Evolutionary conservation across 2,888 invertebrate genomes (phyloP).

Genomic region (Eilema sororculum): DNA sequence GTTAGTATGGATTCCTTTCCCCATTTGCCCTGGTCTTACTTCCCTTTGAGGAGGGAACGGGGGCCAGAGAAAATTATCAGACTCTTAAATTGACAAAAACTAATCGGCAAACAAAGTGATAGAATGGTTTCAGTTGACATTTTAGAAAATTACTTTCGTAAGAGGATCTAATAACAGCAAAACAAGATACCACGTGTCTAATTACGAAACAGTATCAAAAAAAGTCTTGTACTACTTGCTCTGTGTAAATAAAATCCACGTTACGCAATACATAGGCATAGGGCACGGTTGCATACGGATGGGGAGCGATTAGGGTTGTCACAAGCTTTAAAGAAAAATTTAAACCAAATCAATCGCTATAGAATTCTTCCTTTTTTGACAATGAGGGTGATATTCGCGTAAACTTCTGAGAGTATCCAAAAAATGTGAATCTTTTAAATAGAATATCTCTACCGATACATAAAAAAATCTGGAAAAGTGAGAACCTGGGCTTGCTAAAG

Average conservation of each 20-base stretch:
- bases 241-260: not conserved
- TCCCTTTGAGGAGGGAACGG: too few species aligned
- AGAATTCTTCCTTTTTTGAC: too few species aligned
- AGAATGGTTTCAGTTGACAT: not conserved
- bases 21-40: too few species aligned
- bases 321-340: not conserved
- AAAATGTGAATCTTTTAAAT: too few species aligned
- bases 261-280: slow-evolving; percentile 3
- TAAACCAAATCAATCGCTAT: too few species aligned
- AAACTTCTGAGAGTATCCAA: too few species aligned
- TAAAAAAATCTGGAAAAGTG: too few species aligned
- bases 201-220: not conserved
- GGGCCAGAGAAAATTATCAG: too few species aligned
- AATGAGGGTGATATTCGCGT: too few species aligned
- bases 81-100: not conserved
- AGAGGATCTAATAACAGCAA: not conserved
- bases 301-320: slow-evolving; percentile 11
- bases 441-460: too few species aligned
- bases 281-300: slow-evolving; percentile 9
- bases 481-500: too few species aligned
- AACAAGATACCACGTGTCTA: not conserved
- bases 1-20: too few species aligned
- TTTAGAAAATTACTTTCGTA: not conserved
- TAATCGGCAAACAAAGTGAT: not conserved
- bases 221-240: not conserved